These are phyloP conservation scores for Magallana nippona DNA, from an alignment of 2,888 invertebrate genomes.

Conservation along the genomic window DNA sequence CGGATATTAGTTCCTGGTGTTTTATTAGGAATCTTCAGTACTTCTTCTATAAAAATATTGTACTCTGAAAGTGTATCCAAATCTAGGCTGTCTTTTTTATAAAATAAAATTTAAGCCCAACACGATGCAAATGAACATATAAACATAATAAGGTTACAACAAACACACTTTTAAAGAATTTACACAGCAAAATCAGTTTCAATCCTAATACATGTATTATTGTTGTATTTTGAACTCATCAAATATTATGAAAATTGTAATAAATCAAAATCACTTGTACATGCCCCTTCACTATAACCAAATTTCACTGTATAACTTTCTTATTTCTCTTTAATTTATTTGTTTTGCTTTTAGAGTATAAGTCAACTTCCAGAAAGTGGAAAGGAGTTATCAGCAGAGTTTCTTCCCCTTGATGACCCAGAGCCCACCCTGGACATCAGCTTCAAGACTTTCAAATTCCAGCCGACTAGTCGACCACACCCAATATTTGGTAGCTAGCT, in stretches of 20 bases:
- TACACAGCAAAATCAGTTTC: too few relatives aligned
- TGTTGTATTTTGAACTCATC: too few relatives aligned
- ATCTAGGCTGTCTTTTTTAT: too few relatives aligned
- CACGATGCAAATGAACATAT: neutral
- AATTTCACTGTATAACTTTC: neutral
- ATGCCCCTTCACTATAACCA: neutral
- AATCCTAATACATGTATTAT: too few relatives aligned
- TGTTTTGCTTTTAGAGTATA: conserved; percentile 62
- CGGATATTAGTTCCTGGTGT: too few relatives aligned
- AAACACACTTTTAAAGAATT: neutral
- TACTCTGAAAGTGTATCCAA: too few relatives aligned
- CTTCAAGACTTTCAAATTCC: conserved; percentile 67
- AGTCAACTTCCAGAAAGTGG: conserved; percentile 64
- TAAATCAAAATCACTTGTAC: neutral
- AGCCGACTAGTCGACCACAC: conserved; percentile 63
- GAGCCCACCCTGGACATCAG: conserved; percentile 61
- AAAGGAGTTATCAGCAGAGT: conserved; percentile 60
- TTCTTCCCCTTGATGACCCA: conserved; percentile 65
- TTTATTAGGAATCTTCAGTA: too few relatives aligned
- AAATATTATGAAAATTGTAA: neutral
- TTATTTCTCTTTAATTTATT: too few relatives aligned
- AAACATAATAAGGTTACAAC: neutral
- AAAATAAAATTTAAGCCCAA: too few relatives aligned
- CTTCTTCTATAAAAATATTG: too few relatives aligned
- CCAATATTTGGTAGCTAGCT: conserved; percentile 61